Percentiles rank a stretch among this genome's conserved stretches.
phyloP scores from a whole-genome alignment of 2,888 invertebrate species.

The Cataglyphis albicans region DNA sequence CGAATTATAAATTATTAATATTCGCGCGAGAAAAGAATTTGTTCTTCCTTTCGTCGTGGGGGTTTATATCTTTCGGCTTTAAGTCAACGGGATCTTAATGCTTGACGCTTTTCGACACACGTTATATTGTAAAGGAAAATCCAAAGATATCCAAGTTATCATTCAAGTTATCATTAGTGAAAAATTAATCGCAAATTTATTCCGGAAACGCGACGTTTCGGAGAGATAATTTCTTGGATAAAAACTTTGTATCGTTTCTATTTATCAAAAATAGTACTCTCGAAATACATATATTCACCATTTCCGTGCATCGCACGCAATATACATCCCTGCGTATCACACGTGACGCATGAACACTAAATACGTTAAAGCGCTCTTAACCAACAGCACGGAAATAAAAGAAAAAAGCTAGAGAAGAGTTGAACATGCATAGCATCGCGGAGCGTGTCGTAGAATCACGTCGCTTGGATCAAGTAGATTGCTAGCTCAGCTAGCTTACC shows the following conservation, averaged over 20 bases:
- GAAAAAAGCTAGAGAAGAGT: conserved; percentile 9
- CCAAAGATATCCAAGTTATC: background rate
- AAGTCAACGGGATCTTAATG: background rate
- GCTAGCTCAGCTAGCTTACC: conserved; percentile 38
- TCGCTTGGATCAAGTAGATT: conserved; percentile 43
- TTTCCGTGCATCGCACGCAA: background rate
- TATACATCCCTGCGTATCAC: background rate
- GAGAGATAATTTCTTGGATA: background rate
- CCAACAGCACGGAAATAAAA: background rate
- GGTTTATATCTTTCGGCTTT: background rate
- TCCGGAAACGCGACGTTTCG: background rate
- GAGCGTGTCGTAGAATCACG: conserved; percentile 21
- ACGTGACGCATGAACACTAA: conserved; percentile 7
- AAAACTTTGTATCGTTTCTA: background rate
- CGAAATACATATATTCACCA: background rate
- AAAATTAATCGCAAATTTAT: background rate
- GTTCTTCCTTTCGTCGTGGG: background rate
- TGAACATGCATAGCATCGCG: conserved; percentile 7
- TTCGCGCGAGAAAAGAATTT: background rate
- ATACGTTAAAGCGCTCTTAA: conserved; percentile 14
- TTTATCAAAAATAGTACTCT: background rate
- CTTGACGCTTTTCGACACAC: background rate
- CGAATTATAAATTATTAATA: conserved; percentile 7
- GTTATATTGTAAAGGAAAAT: background rate
- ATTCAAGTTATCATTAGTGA: background rate